These are phyloP conservation scores for Agrochola circellaris DNA, from an alignment of 2,888 invertebrate species.

Conservation along the genomic window DNA sequence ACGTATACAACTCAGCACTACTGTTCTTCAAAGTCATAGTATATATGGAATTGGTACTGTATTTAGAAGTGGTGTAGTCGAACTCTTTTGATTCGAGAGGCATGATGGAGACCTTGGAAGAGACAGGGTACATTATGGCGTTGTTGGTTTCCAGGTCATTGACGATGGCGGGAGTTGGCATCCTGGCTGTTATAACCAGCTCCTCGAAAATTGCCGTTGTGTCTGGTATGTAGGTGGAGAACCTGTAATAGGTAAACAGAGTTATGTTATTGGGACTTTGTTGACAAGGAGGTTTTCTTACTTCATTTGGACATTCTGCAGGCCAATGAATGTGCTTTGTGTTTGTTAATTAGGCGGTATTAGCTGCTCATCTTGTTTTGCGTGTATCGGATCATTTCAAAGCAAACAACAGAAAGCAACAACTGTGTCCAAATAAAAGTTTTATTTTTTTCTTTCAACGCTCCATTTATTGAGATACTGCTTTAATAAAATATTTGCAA, in stretches of 20 bases:
- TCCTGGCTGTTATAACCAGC: conserved; percentile 83
- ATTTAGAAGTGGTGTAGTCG: conserved; percentile 67
- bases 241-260: conserved; percentile 77
- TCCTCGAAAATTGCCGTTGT: conserved; percentile 86
- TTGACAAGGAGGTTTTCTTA: background rate
- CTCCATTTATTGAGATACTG: background rate
- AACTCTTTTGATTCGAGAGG: conserved; percentile 84
- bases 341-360: background rate
- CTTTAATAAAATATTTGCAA: background rate
- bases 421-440: too few species aligned
- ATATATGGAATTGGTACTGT: conserved; percentile 65
- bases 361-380: background rate
- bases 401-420: background rate
- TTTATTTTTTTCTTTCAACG: background rate
- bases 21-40: conserved; percentile 71
- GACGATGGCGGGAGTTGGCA: conserved; percentile 79
- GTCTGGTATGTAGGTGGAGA: conserved; percentile 79
- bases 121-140: conserved; percentile 86
- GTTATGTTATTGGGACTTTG: background rate
- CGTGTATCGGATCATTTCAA: background rate
- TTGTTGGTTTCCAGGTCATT: conserved; percentile 73
- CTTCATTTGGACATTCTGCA: background rate
- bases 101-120: conserved; percentile 86
- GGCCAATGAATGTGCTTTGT: background rate
- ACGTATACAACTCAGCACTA: conserved; percentile 83